Percentiles rank a stretch among this genome's conserved stretches.
Conservation (phyloP, 2,888 invertebrate genomes). For the Aricia artaxerxes region DNA sequence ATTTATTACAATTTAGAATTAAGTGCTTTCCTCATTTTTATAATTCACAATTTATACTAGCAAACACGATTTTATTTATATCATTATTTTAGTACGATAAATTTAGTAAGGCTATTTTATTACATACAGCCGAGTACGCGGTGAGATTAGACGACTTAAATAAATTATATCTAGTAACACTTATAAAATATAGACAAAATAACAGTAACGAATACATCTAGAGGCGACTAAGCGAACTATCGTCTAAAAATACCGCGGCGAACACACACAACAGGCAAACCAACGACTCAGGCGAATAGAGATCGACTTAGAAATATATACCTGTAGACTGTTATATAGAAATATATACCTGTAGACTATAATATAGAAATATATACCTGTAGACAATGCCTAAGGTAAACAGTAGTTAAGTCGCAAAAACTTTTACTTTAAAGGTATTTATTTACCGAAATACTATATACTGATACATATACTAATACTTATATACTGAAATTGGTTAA, state of each 20-base stretch:
- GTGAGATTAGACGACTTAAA: slow-evolving; percentile 52
- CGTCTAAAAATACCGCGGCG: slow-evolving; percentile 58
- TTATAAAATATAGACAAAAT: slow-evolving; percentile 30
- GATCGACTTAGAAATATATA: slow-evolving; percentile 37
- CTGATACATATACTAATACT: too few species aligned
- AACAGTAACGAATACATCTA: slow-evolving; percentile 35
- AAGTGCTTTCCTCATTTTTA: slow-evolving; percentile 66
- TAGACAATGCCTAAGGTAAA: not conserved
- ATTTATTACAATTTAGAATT: slow-evolving; percentile 80
- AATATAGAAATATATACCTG: not conserved
- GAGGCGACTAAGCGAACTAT: slow-evolving; percentile 32
- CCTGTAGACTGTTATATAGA: too few species aligned
- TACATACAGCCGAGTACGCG: slow-evolving; percentile 61
- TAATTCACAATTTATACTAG: slow-evolving; percentile 76
- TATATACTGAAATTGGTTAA: too few species aligned
- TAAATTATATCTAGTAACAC: slow-evolving; percentile 35
- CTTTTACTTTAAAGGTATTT: not conserved
- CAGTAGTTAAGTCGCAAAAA: not conserved
- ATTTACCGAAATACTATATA: not conserved
- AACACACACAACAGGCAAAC: slow-evolving; percentile 46
- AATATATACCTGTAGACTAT: not conserved
- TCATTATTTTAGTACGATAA: slow-evolving; percentile 64
- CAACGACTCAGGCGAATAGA: slow-evolving; percentile 43
- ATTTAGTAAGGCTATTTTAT: slow-evolving; percentile 79
- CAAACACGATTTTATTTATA: slow-evolving; percentile 63